Percentiles rank a stretch among this genome's conserved stretches.
phyloP scores from a whole-genome alignment of 2,888 invertebrate genomes.

The Diogma glabrata region DNA sequence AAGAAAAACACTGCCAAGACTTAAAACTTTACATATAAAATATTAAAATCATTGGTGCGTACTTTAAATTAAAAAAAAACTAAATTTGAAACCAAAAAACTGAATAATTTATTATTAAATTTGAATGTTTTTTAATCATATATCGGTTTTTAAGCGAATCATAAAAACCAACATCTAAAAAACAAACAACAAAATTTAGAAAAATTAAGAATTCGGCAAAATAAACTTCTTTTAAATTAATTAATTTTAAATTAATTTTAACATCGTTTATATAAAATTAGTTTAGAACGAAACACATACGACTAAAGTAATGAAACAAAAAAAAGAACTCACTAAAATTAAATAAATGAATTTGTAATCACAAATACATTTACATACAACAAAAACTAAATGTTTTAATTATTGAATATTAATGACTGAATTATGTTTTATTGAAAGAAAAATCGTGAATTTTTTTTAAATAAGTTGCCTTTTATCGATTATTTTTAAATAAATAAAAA shows the following conservation, averaged over 20 bases:
- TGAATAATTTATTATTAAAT: background rate
- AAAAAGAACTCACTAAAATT: too few species aligned
- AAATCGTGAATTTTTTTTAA: background rate
- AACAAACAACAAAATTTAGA: constrained; percentile 2
- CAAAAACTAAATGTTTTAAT: too few species aligned
- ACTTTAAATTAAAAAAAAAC: constrained; percentile 7
- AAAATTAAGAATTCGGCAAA: constrained; percentile 7
- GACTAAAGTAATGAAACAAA: too few species aligned
- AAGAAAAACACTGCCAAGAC: constrained; percentile 9
- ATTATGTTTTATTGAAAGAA: too few species aligned
- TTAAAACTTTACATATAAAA: constrained; percentile 2
- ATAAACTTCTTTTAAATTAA: too few species aligned
- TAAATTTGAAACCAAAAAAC: constrained; percentile 1
- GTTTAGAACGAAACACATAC: too few species aligned
- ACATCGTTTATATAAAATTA: too few species aligned
- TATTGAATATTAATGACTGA: too few species aligned
- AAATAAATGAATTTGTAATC: too few species aligned
- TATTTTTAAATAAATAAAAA: background rate
- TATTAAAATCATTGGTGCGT: constrained; percentile 9
- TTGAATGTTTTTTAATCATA: background rate
- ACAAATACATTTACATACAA: too few species aligned
- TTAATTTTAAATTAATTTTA: too few species aligned
- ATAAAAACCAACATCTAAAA: background rate
- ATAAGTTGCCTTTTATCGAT: background rate
- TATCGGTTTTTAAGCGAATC: too few species aligned